Base-by-base conservation (phyloP, 1,140 invertebrate genomes). In the Meloidogyne exigua region DNA sequence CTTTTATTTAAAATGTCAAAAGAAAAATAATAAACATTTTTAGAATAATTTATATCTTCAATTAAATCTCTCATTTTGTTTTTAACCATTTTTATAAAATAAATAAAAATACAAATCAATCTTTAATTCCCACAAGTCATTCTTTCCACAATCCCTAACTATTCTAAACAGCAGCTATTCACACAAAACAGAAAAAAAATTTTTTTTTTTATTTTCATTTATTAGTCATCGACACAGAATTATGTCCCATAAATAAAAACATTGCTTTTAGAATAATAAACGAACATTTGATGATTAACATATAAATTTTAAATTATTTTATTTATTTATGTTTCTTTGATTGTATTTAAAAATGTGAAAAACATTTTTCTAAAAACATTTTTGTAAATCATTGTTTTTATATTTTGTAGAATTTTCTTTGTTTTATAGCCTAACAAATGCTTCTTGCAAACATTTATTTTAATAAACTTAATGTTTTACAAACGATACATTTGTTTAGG, bases 41-140 rank as follows among this genome's bases (percentile, higher is more conserved):
- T 49, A 15, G 10, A 49, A 9, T 15, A 49, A 15, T 18, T 49
- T 49, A n/a, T 13, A 49, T 49, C 44, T 49, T 18, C 1, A 49
- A 18, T 49, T 49, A 39, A 39, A 39, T 39, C 36, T 39, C 36
- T 44, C 42, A 44, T 12, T n/a, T n/a, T n/a, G n/a, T 4, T 49
- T 49, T 49, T 49, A 49, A 18, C 44, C 44, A 49, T 0, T 39
- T 39, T 39, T 39, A 7, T 39, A 7, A 49, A 1, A 44, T 15
- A 15, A 15, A 57, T 57, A 49, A 49, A 57, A n/a, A 57, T 57
- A 57, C 49, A 57, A 57, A 57, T 57, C 49, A 57, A 57, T 57
- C 49, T n/a, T 57, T 57, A 57, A 57, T 57, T 57, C 49, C 49
- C 49, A 57, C 49, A 57, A 57, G 49, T 57, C 49, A 57, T 57